These are phyloP conservation scores for Drosophila bocqueti DNA, from an alignment of 1,140 invertebrate genomes.

Conservation along the genomic window DNA sequence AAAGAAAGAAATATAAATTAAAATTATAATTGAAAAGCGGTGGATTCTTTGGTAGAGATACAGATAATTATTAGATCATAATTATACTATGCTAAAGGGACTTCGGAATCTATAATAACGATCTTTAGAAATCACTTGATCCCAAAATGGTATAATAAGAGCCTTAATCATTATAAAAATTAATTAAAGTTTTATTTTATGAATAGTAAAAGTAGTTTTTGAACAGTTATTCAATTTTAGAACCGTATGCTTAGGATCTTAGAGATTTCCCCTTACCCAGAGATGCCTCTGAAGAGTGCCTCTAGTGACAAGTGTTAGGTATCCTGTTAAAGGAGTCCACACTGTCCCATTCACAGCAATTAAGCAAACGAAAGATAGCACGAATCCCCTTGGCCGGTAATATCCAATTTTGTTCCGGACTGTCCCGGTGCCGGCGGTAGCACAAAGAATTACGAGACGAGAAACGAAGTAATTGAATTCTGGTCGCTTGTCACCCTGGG, in stretches of 20 bases:
- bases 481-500: constrained; percentile 25
- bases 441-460: constrained; percentile 47
- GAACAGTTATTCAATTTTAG: neutral
- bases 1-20: too few species aligned
- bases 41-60: neutral
- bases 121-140: neutral
- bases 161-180: neutral
- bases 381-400: constrained; percentile 26
- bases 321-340: too few species aligned
- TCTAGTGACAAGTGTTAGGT: neutral
- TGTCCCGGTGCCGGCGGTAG: constrained; percentile 43
- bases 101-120: neutral
- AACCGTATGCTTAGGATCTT: too few species aligned
- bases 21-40: too few species aligned
- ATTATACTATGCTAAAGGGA: neutral
- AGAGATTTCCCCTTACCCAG: neutral
- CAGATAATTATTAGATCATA: neutral
- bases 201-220: too few species aligned
- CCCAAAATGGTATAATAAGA: neutral
- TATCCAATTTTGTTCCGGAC: constrained; percentile 61
- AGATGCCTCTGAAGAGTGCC: neutral
- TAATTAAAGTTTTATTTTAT: too few species aligned
- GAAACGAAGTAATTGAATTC: constrained; percentile 47
- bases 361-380: constrained; percentile 24
- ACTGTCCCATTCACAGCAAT: constrained; percentile 5